These are phyloP conservation scores for Amphilophus citrinellus DNA, from an alignment of 2,113 vertebrate species.

Conservation along the genomic window DNA sequence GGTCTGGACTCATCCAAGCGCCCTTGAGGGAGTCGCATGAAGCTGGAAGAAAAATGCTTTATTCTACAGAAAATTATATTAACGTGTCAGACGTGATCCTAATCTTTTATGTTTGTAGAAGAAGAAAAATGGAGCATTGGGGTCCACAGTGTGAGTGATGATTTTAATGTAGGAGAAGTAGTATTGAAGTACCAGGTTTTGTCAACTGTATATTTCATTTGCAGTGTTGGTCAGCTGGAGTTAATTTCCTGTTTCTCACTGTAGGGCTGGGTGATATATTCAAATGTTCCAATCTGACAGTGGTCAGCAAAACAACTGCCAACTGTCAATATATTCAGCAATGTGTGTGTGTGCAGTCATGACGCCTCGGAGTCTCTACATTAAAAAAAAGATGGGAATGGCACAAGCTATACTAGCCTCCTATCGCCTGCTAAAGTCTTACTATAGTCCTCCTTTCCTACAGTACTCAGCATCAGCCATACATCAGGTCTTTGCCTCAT, in stretches of 20 bases:
- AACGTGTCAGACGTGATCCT: background rate
- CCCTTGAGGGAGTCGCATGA: conserved; percentile 6
- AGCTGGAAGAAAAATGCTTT: conserved; percentile 7
- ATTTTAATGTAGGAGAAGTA: background rate
- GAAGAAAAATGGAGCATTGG: background rate
- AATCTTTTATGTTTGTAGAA: conserved; percentile 8
- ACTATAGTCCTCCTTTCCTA: background rate
- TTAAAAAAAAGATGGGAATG: background rate
- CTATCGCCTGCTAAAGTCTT: too few species aligned
- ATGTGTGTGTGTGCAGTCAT: too few species aligned
- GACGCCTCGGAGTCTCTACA: background rate
- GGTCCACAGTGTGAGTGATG: background rate
- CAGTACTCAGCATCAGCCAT: background rate
- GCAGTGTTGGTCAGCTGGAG: background rate
- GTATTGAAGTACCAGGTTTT: background rate
- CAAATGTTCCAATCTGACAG: background rate
- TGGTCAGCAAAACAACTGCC: background rate
- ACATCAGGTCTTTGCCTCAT: background rate
- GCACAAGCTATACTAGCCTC: background rate
- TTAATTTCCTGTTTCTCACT: background rate
- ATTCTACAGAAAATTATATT: background rate
- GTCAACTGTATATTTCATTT: background rate
- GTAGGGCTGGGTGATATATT: background rate
- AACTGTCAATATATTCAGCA: background rate
- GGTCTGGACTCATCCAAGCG: conserved; percentile 8